A percentile compares a stretch with the other conserved stretches of the same genome.
Evolutionary conservation across 1,140 invertebrate species (phyloP).

Genomic region (Brevipalpus yothersi): DNA sequence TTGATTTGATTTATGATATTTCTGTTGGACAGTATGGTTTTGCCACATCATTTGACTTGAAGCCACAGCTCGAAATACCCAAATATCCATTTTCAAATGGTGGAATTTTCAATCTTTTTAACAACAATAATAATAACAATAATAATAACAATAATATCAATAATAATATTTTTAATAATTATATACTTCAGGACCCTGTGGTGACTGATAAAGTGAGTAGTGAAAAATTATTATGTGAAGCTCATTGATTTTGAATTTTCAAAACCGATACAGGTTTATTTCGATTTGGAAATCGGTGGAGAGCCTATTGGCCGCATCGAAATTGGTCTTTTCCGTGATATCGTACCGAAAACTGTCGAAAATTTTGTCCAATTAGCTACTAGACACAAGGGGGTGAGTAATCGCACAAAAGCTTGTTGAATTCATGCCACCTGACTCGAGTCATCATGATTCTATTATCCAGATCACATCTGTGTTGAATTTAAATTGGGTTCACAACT

Average conservation of each 20-base stretch:
- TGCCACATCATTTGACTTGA: no score
- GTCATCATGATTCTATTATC: not conserved
- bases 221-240: not conserved
- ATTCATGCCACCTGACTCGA: not conserved
- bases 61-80: no score
- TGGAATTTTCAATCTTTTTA: no score
- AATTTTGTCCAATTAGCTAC: constrained; percentile 64
- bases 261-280: constrained; percentile 44
- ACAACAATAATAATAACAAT: no score
- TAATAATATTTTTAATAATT: no score
- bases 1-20: no score
- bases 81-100: no score
- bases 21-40: no score
- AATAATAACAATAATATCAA: no score
- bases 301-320: constrained; percentile 51
- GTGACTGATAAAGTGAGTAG: not conserved
- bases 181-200: not conserved
- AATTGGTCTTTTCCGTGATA: constrained; percentile 76
- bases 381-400: constrained; percentile 21
- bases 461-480: not conserved
- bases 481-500: not conserved
- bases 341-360: constrained; percentile 69
- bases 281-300: constrained; percentile 64
- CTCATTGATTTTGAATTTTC: not conserved
- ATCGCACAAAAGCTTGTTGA: constrained; percentile 14